phyloP scores from a whole-genome alignment of 2,797 vertebrate species.

The Scolopax rusticola region DNA sequence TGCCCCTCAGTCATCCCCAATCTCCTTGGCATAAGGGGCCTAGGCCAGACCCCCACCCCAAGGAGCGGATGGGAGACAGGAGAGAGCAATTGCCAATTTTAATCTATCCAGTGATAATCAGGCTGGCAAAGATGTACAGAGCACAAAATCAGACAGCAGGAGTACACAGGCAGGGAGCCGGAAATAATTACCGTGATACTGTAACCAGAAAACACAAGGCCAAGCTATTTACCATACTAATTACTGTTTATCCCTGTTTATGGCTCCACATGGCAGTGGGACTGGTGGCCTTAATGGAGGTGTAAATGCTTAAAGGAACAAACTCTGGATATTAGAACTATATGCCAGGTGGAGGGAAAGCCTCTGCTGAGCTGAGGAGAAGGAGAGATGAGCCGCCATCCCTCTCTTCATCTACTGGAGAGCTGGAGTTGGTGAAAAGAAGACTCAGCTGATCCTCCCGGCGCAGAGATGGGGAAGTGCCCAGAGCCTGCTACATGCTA shows the following conservation, averaged over 20 bases:
- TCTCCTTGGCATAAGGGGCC: background rate
- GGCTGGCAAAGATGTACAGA: conserved; percentile 38
- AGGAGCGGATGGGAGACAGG: background rate
- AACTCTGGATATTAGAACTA: background rate
- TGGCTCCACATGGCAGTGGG: conserved; percentile 47
- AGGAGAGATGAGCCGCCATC: rapidly evolving
- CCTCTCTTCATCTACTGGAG: background rate
- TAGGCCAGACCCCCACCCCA: background rate
- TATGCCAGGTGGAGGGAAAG: background rate
- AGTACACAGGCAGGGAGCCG: conserved; percentile 45
- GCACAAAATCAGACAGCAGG: conserved; percentile 60
- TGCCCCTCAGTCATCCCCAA: rapidly evolving
- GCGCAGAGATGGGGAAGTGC: background rate
- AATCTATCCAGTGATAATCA: conserved; percentile 6
- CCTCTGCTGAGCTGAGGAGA: background rate
- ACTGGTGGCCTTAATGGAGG: conserved; percentile 28
- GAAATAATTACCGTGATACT: conserved; percentile 67
- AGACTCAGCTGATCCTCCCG: background rate
- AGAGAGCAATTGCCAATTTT: conserved; percentile 5
- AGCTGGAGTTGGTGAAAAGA: background rate
- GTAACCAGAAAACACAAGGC: conserved; percentile 72
- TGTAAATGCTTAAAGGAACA: conserved; percentile 46
- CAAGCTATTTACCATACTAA: conserved; percentile 73
- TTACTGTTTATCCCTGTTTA: conserved; percentile 73
- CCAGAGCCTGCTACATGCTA: background rate